These are phyloP conservation scores for Gandaritis pyraliata DNA, from an alignment of 2,888 invertebrate species.

Conservation along the genomic window DNA sequence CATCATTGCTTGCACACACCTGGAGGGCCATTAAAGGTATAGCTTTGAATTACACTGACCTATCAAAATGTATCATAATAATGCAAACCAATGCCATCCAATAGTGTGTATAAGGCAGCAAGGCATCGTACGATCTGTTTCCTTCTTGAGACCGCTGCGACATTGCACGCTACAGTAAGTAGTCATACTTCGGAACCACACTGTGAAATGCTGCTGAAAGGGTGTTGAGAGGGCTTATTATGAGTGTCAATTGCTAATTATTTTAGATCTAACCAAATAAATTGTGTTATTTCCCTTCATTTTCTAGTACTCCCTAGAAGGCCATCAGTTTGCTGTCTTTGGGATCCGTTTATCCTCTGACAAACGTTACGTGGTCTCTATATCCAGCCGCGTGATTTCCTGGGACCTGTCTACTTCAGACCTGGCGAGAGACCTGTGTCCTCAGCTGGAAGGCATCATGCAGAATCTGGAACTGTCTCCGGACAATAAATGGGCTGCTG, in stretches of 20 bases:
- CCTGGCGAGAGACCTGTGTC: slow-evolving; percentile 95
- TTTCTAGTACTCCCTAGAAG: slow-evolving; percentile 96
- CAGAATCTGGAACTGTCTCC: slow-evolving; percentile 96
- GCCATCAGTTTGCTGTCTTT: slow-evolving; percentile 98
- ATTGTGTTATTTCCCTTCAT: no score
- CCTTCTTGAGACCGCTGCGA: no score
- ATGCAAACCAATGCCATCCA: no score
- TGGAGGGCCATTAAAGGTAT: slow-evolving; percentile 97
- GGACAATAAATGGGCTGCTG: slow-evolving; percentile 98
- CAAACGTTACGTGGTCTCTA: slow-evolving; percentile 96
- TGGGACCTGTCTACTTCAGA: slow-evolving; percentile 99
- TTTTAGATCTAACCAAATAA: no score
- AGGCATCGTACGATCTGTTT: no score
- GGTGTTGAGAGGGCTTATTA: no score
- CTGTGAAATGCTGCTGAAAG: no score
- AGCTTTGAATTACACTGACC: not conserved
- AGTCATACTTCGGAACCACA: no score
- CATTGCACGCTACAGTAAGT: no score
- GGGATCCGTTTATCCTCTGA: slow-evolving; percentile 95
- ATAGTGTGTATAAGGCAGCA: no score
- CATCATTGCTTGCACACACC: slow-evolving; percentile 99
- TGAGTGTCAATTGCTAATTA: no score
- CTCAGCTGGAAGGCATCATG: slow-evolving; percentile 97
- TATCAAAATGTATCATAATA: not conserved
- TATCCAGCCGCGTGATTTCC: slow-evolving; percentile 98